Base-by-base conservation (phyloP, 2,113 vertebrate genomes). In the Talpa occidentalis region DNA sequence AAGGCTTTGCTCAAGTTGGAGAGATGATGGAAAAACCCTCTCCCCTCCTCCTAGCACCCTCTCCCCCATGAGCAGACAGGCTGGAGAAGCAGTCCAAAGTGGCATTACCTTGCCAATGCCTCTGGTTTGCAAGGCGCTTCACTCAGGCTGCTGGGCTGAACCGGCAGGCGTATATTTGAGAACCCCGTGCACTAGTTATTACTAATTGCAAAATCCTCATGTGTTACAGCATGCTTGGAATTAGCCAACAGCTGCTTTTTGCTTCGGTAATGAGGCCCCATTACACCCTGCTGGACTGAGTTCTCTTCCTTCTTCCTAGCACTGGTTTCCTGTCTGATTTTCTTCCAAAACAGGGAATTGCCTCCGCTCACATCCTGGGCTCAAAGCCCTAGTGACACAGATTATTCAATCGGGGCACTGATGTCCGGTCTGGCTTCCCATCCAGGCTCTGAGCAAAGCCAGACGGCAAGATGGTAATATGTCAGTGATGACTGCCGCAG, bases 341-440 rank as follows among this genome's bases (percentile, higher is more conserved):
- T 86, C 74, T 96, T 97, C 96, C 97, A 95, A 97, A 97, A 92
- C 91, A 96, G 85, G 91, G 96, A 95, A 95, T 94, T 91, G 95
- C 97, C 95, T 95, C 67, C 1, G 17, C 96, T 97, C 70, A 93
- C 67, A 93, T 96, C 93, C 94, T 96, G 97, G 95, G 95, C 88
- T 96, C 96, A 94, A 96, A 96, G 95, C 88, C 95, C 95, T 94
- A 97, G 95, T 94, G 96, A 97, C 95, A 97, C 93, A 97, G 94
- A 96, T 96, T 93, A 94, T 84, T 90, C 97, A 96, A 28, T 73
- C 22, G 64, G 95, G 92, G 90, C 94, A 81, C 73, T 70, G 77
- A 84, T 97, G 93, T 97, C 93, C 73, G 64, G 67, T 92, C 84
- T 56, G 69, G 91, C 83, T 94, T 96, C 95, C 89, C 86, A 95